Evolutionary conservation across 1,140 invertebrate species (phyloP).

Genomic region (Aphaenogaster floridana): DNA sequence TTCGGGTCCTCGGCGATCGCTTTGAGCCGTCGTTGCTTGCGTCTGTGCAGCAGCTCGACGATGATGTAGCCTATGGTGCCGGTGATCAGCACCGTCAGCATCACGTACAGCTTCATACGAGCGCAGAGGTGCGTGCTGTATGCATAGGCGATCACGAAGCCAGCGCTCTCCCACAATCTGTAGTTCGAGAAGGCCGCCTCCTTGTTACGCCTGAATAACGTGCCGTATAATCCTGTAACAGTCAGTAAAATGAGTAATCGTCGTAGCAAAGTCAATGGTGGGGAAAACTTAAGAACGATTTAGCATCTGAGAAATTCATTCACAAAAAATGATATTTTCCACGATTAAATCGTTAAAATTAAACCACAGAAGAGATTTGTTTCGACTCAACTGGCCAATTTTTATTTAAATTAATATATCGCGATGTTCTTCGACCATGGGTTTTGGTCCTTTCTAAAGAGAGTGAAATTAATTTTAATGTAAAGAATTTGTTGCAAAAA

Average conservation of each 20-base stretch:
- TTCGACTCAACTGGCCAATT: no score
- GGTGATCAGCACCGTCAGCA: constrained; percentile 92
- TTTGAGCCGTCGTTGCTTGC: constrained; percentile 91
- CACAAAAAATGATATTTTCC: neutral
- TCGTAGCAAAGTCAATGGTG: neutral
- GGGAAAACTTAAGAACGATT: neutral
- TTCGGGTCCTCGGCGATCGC: constrained; percentile 89
- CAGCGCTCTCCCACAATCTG: constrained; percentile 97
- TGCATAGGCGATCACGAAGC: constrained; percentile 96
- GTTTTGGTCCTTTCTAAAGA: no score
- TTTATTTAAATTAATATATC: no score
- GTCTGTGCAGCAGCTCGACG: constrained; percentile 94
- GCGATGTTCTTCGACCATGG: no score
- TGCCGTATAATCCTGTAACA: constrained; percentile 95
- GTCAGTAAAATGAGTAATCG: neutral
- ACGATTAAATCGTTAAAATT: neutral
- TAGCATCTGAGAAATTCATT: neutral
- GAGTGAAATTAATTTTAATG: no score
- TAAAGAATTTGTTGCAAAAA: no score
- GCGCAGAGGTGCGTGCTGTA: constrained; percentile 96
- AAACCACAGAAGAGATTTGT: neutral
- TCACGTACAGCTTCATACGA: constrained; percentile 95
- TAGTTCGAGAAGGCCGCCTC: constrained; percentile 99
- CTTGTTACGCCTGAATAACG: constrained; percentile 96
- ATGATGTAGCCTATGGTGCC: constrained; percentile 94